Conservation (phyloP, 2,797 vertebrate genomes). For the Lepilemur ruficaudatus region DNA sequence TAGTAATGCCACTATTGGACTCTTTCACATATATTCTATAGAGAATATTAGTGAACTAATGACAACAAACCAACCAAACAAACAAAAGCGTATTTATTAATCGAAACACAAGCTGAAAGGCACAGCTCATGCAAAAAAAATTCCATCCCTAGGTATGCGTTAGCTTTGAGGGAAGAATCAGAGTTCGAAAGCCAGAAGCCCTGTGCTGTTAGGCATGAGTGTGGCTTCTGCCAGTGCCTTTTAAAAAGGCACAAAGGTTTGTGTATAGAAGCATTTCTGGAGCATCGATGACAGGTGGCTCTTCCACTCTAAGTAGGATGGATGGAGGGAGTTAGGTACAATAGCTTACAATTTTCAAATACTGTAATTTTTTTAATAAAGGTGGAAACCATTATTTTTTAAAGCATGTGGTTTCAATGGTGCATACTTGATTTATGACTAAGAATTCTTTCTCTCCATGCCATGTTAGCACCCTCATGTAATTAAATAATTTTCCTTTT, state of each 20-base stretch:
- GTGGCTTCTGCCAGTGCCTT: not conserved
- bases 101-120: not conserved
- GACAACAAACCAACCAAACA: constrained; percentile 18
- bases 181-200: not conserved
- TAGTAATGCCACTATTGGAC: not conserved
- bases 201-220: not conserved
- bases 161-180: not conserved
- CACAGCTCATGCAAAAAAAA: not conserved
- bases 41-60: constrained; percentile 13
- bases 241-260: not conserved
- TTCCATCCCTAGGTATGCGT: not conserved
- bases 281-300: not conserved
- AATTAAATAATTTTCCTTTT: constrained; percentile 32
- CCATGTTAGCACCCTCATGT: not conserved
- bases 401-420: constrained; percentile 50
- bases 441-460: constrained; percentile 16
- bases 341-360: constrained; percentile 18
- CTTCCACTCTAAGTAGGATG: not conserved
- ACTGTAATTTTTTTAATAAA: not conserved
- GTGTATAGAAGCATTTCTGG: not conserved
- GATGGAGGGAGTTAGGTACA: not conserved
- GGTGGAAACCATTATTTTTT: constrained; percentile 46
- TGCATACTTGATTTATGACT: constrained; percentile 53
- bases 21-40: not conserved
- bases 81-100: constrained; percentile 5